Conservation (phyloP, 2,113 vertebrate genomes). For the Lasiurus cinereus region DNA sequence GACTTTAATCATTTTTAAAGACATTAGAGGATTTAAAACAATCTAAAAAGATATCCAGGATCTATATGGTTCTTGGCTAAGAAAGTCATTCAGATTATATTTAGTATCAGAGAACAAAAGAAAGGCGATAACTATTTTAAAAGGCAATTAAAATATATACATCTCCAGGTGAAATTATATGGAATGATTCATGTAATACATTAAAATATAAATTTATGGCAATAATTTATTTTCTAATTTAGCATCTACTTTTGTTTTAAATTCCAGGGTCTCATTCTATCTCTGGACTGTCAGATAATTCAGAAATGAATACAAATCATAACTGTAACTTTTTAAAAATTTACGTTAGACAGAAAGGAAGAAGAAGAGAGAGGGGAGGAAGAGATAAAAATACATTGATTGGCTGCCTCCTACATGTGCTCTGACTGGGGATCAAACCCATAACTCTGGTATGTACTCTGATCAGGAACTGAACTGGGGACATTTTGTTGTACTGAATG, state of each 20-base stretch:
- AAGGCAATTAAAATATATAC: slow-evolving; percentile 70
- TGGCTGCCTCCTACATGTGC: not conserved
- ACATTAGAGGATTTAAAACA: slow-evolving; percentile 2
- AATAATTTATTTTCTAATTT: slow-evolving; percentile 77
- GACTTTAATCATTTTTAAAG: slow-evolving; percentile 50
- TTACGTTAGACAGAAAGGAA: not conserved
- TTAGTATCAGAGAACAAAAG: slow-evolving; percentile 57
- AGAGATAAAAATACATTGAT: not conserved
- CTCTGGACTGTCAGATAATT: slow-evolving; percentile 63
- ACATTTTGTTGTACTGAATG: not conserved
- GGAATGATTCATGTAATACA: slow-evolving; percentile 72
- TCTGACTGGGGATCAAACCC: not conserved
- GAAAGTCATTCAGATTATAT: not conserved
- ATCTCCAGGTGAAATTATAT: slow-evolving; percentile 24
- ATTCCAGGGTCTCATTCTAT: slow-evolving; percentile 63
- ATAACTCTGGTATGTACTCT: not conserved
- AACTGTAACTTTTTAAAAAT: slow-evolving; percentile 53
- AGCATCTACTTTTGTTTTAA: slow-evolving; percentile 71
- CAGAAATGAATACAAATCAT: slow-evolving; percentile 69
- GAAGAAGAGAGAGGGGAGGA: too few relatives aligned
- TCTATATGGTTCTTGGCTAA: not conserved
- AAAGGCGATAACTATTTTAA: slow-evolving; percentile 36
- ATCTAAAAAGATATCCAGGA: not conserved
- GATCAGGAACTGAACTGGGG: not conserved
- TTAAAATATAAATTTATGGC: slow-evolving; percentile 68